Evolutionary conservation across 2,113 vertebrate species (phyloP).

Genomic region (Oryzias javanicus): DNA sequence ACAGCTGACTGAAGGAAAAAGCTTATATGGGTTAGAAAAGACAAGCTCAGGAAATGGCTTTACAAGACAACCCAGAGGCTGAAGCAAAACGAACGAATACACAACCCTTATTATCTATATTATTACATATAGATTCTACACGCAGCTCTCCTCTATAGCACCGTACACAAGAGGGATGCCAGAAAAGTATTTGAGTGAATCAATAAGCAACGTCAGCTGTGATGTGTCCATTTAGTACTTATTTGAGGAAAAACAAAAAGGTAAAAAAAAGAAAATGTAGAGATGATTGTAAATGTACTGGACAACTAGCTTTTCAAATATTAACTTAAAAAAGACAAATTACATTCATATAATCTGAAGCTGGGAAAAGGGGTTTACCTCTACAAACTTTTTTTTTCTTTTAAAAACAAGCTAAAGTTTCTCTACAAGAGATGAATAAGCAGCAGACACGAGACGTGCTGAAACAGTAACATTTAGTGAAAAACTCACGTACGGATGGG

Average conservation of each 20-base stretch:
- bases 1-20: too few species aligned
- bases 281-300: slow-evolving; percentile 36
- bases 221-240: slow-evolving; percentile 13
- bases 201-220: slow-evolving; percentile 7
- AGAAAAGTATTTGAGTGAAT: neutral
- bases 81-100: slow-evolving; percentile 43
- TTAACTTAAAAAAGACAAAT: slow-evolving; percentile 37
- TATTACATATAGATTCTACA: slow-evolving; percentile 6
- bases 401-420: slow-evolving; percentile 33
- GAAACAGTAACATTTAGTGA: slow-evolving; percentile 27
- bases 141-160: slow-evolving; percentile 51
- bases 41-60: too few species aligned
- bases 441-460: slow-evolving; percentile 30
- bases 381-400: slow-evolving; percentile 32
- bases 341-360: slow-evolving; percentile 65
- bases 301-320: slow-evolving; percentile 28
- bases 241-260: slow-evolving; percentile 27
- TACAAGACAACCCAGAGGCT: neutral
- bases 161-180: slow-evolving; percentile 30
- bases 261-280: slow-evolving; percentile 25
- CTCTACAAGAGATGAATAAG: slow-evolving; percentile 41
- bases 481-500: neutral
- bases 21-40: too few species aligned
- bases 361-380: slow-evolving; percentile 53
- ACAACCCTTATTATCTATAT: slow-evolving; percentile 26